Evolutionary conservation across 2,888 invertebrate species (phyloP), one percentile per base, ranked within the genome.

Genomic region (Ophraella communa): DNA sequence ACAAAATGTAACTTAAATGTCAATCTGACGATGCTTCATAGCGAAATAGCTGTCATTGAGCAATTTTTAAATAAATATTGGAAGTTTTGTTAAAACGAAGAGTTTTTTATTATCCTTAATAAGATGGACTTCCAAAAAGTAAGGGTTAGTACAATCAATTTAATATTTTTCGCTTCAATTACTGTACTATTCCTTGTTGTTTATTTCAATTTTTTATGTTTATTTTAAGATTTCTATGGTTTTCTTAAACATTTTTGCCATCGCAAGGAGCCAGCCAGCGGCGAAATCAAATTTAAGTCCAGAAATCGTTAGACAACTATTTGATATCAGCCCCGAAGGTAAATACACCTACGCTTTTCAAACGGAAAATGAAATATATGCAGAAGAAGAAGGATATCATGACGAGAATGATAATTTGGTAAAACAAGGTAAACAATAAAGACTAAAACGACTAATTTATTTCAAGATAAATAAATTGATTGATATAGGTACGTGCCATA

Each of bases 311-410:
- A 30, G 47, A 35, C 57, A 57, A 33, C 20, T 21, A 1, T 57
- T 52, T 39, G 45, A 63, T 7, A 49, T 63, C 4, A 42, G 42
- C 8, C 35, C 86, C 4, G 57, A 57, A 18, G 57, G 51, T 0
- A 52, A 11, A 5, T 63, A 63, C 30, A 85, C 85, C 73, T 86
- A 84, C 82, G 85, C 84, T 84, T 87, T 86, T 67, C 87, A 87
- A 80, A 87, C 87, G 14, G 87, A 85, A 18, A 87, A 87, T 73
- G 86, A 86, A 52, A 87, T 85, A 85, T 33, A 73, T 0, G 83
- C 77, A 1, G 75, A 81, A 27, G 85, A 85, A 70, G 62, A 71
- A 47, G 76, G 75, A 30, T 61, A 65, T 27, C 35, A 71, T 55
- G 73, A 75, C 57, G 85, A 73, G 53, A 85, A 45, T 4, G 33